Evolutionary conservation across 37 sponge, comb jelly and placozoan genomes (phyloP).

Genomic region (Trichoplax adhaerens): DNA sequence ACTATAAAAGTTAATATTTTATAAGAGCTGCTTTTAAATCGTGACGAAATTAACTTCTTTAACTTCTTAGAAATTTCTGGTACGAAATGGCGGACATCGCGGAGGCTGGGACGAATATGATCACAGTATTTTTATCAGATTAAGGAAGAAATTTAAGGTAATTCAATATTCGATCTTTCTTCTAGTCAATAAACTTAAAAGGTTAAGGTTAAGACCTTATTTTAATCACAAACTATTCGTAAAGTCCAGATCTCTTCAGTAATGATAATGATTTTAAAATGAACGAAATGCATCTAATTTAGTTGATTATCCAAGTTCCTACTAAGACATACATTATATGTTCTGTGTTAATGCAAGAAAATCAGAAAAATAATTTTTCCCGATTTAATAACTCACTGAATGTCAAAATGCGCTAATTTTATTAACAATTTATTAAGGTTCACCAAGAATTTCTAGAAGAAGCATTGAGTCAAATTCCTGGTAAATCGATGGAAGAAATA

Average conservation of each 20-base stretch:
- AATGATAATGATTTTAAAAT: no score
- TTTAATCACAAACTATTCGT: no score
- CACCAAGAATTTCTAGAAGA: conserved; percentile 20
- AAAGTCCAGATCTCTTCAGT: no score
- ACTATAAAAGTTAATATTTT: not conserved
- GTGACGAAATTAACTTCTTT: not conserved
- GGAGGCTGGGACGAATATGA: conserved; percentile 91
- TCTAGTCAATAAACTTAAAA: not conserved
- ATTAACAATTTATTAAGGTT: not conserved
- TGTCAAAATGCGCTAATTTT: not conserved
- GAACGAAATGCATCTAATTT: no score
- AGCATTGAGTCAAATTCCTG: conserved; percentile 40
- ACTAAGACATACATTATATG: no score
- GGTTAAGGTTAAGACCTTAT: no score
- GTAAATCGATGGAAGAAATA: conserved; percentile 28
- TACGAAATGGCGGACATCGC: conserved; percentile 46
- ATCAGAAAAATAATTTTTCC: no score
- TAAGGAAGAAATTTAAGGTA: conserved; percentile 17
- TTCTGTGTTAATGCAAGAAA: no score
- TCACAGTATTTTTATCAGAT: conserved; percentile 49
- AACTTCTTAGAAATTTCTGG: conserved; percentile 39
- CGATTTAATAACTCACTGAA: no score
- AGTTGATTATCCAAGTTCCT: no score
- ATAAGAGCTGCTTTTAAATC: not conserved
- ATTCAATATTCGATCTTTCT: not conserved